Percentiles rank a stretch among this genome's conserved stretches.
Conservation (phyloP, 2,113 vertebrate species). For the Alosa alosa region DNA sequence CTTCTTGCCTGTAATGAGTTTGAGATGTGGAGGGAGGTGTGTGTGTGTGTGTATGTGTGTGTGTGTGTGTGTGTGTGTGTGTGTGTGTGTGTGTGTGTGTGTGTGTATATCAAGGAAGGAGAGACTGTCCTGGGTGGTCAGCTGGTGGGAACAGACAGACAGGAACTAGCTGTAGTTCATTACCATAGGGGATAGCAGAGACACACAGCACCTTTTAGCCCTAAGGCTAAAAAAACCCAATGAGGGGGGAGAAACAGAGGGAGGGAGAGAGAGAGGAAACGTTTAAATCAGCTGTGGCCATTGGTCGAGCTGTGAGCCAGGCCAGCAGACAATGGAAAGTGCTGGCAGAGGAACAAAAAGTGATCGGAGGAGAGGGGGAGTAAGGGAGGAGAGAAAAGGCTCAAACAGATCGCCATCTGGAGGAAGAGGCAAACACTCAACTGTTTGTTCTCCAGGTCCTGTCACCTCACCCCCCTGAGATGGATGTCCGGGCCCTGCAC, state of each 20-base stretch:
- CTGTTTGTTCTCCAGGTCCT: conserved; percentile 59
- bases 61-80: not conserved
- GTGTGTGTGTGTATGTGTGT: not conserved
- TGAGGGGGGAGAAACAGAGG: conserved; percentile 33
- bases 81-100: conserved; percentile 5
- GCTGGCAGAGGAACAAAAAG: conserved; percentile 22
- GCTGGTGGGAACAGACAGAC: conserved; percentile 43
- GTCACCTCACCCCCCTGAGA: conserved; percentile 34
- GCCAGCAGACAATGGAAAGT: conserved; percentile 48
- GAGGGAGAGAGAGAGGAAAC: conserved; percentile 36
- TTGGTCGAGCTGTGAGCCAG: conserved; percentile 40
- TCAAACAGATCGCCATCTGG: conserved; percentile 57
- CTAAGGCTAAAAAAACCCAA: not conserved
- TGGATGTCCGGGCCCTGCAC: conserved; percentile 37
- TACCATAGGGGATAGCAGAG: conserved; percentile 58
- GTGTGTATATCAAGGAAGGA: not conserved
- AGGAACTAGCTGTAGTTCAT: conserved; percentile 51
- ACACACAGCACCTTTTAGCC: conserved; percentile 47
- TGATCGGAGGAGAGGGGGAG: not conserved
- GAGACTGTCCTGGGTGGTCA: not conserved
- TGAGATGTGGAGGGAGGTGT: not conserved
- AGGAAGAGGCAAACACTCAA: conserved; percentile 65
- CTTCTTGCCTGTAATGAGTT: not conserved
- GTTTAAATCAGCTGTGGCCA: conserved; percentile 57
- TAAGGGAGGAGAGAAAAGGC: conserved; percentile 36